Evolutionary conservation across 2,113 vertebrate genomes (phyloP).

Genomic region (Nesogale talazaci): DNA sequence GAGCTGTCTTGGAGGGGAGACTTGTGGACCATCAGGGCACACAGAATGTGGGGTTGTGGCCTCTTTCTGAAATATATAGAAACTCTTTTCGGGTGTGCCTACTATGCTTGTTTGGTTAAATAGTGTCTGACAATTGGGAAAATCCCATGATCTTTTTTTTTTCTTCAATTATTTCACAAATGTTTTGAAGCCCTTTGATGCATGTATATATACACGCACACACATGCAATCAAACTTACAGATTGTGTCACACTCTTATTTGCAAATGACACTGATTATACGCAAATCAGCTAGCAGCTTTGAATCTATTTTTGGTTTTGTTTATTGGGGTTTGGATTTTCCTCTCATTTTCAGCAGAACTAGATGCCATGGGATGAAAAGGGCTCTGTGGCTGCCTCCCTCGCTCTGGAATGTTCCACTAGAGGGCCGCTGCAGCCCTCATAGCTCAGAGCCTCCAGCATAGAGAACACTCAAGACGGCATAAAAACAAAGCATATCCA

Average conservation of each 20-base stretch:
- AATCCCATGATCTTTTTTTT: no score
- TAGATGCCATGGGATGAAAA: background rate
- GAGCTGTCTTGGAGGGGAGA: background rate
- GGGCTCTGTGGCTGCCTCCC: background rate
- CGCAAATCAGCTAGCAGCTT: background rate
- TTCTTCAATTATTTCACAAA: no score
- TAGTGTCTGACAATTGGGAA: no score
- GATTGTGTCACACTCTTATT: background rate
- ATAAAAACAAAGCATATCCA: slow-evolving; percentile 42
- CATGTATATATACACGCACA: background rate
- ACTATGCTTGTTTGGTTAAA: no score
- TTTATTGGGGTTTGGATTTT: background rate
- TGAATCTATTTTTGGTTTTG: background rate
- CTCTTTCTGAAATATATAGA: background rate
- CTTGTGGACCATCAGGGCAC: background rate
- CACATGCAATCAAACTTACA: background rate
- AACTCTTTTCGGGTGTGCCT: background rate
- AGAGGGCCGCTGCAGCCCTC: background rate
- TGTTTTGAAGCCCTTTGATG: no score
- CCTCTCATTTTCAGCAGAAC: background rate
- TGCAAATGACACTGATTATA: background rate
- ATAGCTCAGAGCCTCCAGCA: background rate
- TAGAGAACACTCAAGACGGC: slow-evolving; percentile 30
- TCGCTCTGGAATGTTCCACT: background rate
- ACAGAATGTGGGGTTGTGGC: background rate